Conservation (phyloP, 1,140 invertebrate species). For the Brachionus paranguensis region DNA sequence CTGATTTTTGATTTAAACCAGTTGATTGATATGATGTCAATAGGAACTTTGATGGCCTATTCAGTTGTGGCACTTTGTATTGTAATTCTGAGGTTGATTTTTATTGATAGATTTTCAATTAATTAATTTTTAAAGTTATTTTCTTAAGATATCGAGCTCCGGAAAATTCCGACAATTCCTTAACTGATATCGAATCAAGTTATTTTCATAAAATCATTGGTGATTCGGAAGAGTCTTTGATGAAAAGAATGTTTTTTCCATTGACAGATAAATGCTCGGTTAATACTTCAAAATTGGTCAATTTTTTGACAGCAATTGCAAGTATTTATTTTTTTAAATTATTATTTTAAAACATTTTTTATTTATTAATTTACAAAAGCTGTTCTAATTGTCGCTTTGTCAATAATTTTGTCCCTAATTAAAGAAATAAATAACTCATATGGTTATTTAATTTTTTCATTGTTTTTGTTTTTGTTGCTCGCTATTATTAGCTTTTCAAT, state of each 20-base stretch:
- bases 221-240: background rate
- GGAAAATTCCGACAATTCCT: background rate
- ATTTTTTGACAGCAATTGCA: background rate
- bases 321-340: background rate
- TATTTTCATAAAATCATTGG: background rate
- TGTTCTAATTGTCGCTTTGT: background rate
- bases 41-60: slow-evolving; percentile 85
- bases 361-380: background rate
- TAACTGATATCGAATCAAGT: background rate
- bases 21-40: slow-evolving; percentile 88
- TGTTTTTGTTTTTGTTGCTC: slow-evolving; percentile 40
- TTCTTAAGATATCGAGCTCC: background rate
- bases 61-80: slow-evolving; percentile 82
- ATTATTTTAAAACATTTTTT: background rate
- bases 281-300: slow-evolving; percentile 21
- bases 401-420: background rate
- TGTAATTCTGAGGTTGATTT: slow-evolving; percentile 63
- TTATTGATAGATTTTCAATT: background rate
- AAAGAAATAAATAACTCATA: slow-evolving; percentile 1
- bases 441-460: background rate
- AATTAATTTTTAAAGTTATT: background rate
- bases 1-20: slow-evolving; percentile 77
- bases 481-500: slow-evolving; percentile 37
- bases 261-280: background rate
- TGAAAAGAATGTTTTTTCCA: background rate